Conservation (phyloP, 53 echinoderm and acorn worm genomes). For the Patiria pectinifera region DNA sequence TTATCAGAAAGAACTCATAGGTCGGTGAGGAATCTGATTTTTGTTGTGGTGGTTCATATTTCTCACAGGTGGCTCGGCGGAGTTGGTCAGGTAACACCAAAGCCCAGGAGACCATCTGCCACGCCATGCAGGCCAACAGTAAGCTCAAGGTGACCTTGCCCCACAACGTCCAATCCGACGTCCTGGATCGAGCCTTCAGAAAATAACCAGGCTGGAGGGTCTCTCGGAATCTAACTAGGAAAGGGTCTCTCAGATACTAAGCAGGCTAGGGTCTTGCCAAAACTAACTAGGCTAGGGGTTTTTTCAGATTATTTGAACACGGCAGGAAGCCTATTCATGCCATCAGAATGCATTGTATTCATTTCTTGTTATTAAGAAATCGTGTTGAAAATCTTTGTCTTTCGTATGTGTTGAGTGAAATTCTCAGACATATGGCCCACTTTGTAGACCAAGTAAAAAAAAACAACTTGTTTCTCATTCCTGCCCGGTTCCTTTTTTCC, state of each 20-base stretch:
- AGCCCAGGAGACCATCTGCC: conserved; percentile 89
- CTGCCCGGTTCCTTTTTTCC: no score
- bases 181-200: conserved; percentile 82
- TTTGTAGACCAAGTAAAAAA: no score
- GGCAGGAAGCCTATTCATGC: no score
- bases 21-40: not conserved
- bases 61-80: conserved; percentile 81
- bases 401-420: no score
- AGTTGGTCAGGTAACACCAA: conserved; percentile 93
- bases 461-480: no score
- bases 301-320: no score
- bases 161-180: conserved; percentile 78
- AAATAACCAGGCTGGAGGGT: conserved; percentile 40
- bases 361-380: no score
- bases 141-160: conserved; percentile 96
- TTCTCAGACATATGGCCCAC: no score
- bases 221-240: not conserved
- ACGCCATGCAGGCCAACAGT: conserved; percentile 90
- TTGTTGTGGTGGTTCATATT: not conserved
- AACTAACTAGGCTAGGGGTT: no score
- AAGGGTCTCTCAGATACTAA: not conserved
- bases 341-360: no score
- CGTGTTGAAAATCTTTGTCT: no score
- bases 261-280: not conserved
- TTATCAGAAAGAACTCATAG: no score